These are phyloP conservation scores for Colaptes auratus DNA, from an alignment of 2,113 vertebrate species.

Conservation along the genomic window DNA sequence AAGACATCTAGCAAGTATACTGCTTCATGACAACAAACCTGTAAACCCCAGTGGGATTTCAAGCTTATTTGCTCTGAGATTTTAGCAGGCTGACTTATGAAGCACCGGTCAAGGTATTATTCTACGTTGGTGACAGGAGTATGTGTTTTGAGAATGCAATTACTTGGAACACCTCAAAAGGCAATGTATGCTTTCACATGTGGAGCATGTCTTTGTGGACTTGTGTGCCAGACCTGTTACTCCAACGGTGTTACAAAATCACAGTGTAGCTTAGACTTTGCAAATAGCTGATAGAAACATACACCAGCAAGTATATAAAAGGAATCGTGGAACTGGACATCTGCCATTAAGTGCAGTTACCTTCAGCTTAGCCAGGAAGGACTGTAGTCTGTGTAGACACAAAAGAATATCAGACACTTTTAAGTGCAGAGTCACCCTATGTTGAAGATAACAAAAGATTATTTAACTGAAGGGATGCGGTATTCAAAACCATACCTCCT, in stretches of 20 bases:
- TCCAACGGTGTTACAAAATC: background rate
- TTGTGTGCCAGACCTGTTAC: background rate
- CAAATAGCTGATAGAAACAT: background rate
- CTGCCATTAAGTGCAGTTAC: background rate
- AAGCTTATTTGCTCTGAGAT: background rate
- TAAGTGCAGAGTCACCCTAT: background rate
- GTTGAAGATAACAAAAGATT: background rate
- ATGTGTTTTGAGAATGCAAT: background rate
- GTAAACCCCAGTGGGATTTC: background rate
- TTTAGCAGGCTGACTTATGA: background rate
- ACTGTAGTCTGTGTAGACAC: background rate
- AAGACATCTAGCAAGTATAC: background rate
- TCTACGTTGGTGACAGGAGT: background rate
- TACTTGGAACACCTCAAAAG: background rate
- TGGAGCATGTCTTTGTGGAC: background rate
- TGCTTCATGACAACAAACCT: background rate
- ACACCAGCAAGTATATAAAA: rapidly evolving
- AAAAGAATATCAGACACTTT: background rate
- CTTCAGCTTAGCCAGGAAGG: background rate
- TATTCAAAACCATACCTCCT: background rate
- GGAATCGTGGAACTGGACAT: rapidly evolving
- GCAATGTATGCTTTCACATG: rapidly evolving
- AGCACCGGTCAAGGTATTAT: background rate
- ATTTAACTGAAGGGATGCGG: background rate
- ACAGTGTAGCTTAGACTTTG: background rate